Percentiles rank a stretch among this genome's conserved stretches.
These are phyloP conservation scores for Bombus waltoni DNA, from an alignment of 1,140 invertebrate genomes.

Conservation along the genomic window DNA sequence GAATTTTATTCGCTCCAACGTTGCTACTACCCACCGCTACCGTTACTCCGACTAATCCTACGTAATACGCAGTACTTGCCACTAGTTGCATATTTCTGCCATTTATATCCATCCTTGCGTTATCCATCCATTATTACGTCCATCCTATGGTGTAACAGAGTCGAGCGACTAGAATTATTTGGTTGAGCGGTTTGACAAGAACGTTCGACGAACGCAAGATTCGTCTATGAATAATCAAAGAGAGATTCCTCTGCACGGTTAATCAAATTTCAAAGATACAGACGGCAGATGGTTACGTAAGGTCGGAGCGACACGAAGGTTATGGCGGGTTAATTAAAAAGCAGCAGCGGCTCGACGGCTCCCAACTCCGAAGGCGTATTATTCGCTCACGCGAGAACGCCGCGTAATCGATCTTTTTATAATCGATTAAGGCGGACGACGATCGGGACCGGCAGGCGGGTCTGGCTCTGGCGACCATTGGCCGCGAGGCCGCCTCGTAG, in stretches of 20 bases:
- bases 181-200: rapidly evolving
- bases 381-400: constrained; percentile 12
- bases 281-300: neutral
- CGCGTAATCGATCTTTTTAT: constrained; percentile 32
- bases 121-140: too few relatives aligned
- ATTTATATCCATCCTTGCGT: too few relatives aligned
- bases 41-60: too few relatives aligned
- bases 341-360: constrained; percentile 15
- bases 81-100: too few relatives aligned
- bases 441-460: constrained; percentile 23
- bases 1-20: too few relatives aligned
- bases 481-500: constrained; percentile 35
- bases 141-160: too few relatives aligned
- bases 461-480: constrained; percentile 12
- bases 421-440: constrained; percentile 24
- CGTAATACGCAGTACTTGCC: too few relatives aligned
- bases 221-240: neutral
- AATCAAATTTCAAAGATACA: neutral
- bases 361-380: neutral
- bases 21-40: too few relatives aligned
- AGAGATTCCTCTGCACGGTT: neutral
- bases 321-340: constrained; percentile 34
- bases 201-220: too few relatives aligned
- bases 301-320: neutral
- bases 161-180: too few relatives aligned